Conservation (phyloP, 2,113 vertebrate genomes). For the Prolemur simus region DNA sequence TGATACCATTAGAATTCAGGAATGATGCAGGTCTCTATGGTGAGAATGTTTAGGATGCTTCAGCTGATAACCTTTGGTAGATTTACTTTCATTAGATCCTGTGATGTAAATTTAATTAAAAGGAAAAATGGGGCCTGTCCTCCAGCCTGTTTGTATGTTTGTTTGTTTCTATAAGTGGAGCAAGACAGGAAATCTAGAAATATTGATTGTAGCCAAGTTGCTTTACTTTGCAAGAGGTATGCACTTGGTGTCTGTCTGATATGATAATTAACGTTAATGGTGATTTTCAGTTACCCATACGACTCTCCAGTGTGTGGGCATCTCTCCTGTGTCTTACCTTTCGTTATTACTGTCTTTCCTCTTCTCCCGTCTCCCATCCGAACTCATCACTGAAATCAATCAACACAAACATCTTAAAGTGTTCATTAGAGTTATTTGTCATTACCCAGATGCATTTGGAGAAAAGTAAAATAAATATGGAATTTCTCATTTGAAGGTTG, state of each 20-base stretch:
- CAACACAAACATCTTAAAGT: neutral
- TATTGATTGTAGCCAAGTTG: neutral
- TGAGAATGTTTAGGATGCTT: neutral
- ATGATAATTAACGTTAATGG: neutral
- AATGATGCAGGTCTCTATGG: rapidly evolving
- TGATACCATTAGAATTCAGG: neutral
- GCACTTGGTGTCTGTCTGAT: neutral
- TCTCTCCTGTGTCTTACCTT: neutral
- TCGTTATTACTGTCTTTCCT: neutral
- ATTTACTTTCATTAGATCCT: neutral
- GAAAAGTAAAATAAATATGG: neutral
- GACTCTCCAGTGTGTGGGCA: neutral
- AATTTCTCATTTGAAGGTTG: neutral
- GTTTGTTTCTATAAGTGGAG: neutral
- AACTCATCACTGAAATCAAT: neutral
- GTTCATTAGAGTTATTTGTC: neutral
- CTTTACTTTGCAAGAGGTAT: neutral
- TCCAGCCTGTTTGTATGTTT: neutral
- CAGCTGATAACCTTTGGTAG: neutral
- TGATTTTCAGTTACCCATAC: neutral
- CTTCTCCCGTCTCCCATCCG: neutral
- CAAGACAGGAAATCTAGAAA: neutral
- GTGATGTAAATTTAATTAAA: slow-evolving; percentile 38
- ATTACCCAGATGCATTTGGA: neutral
- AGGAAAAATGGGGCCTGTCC: neutral